Evolutionary conservation across 2,888 invertebrate genomes (phyloP), one percentile per base, ranked within the genome.

Genomic region (Strigamia maritima): DNA sequence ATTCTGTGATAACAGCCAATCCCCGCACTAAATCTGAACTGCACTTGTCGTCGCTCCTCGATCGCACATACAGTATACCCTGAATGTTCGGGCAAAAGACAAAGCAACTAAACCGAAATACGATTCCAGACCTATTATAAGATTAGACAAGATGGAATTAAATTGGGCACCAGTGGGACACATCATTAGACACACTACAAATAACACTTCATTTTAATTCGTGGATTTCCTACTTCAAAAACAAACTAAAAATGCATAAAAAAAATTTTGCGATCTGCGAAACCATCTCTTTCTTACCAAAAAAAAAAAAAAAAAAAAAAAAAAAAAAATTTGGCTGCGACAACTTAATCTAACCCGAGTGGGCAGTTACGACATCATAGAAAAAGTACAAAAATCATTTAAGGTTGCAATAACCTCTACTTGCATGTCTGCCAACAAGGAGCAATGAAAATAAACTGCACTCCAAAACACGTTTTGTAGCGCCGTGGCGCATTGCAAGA

Each of bases 271-370:
- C 60, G 4, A 65, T 70, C 6, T n/a, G 1, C 54, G 3, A 8
- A 16, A 3, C 19, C 54, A 1, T 6, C 3, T n/a, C 19, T 0
- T 19, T 16, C n/a, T 16, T 4, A 44, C 12, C 14, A 44, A 19
- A 54, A 54, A 54, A n/a, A n/a, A n/a, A n/a, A n/a, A n/a, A n/a
- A n/a, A n/a, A n/a, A n/a, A 44, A 19, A 54, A 54, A 54, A n/a
- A n/a, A n/a, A n/a, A n/a, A 54, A 54, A 19, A 19, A 4, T n/a
- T 70, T 28, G 70, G 70, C 28, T 70, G 70, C 70, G 70, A 70
- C 70, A 70, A 70, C 70, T 70, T 70, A 70, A 70, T 70, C n/a
- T 70, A 70, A 70, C 70, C 70, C 70, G 70, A 70, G 70, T 70
- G 70, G 70, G 70, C 70, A 70, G 70, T 70, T 70, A 70, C 70